Conservation (phyloP, 2,888 invertebrate species). For the Coelinius sp. region DNA sequence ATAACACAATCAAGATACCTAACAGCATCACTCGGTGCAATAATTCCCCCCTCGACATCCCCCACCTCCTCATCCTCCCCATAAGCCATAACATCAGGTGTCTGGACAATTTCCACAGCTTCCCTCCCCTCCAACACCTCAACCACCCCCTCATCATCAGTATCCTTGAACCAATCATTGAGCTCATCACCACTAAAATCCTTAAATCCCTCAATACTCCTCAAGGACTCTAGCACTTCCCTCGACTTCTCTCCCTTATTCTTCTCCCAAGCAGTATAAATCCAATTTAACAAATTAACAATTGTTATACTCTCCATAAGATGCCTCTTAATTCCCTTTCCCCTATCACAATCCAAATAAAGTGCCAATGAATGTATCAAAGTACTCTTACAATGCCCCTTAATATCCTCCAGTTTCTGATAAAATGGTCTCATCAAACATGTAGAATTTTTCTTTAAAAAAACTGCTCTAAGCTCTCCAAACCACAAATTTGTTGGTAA, state of each 20-base stretch:
- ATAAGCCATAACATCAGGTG: background rate
- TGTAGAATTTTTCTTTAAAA: background rate
- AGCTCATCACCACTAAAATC: background rate
- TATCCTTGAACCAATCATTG: background rate
- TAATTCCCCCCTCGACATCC: background rate
- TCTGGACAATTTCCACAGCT: background rate
- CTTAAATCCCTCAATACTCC: background rate
- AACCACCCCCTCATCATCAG: background rate
- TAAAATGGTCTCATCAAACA: constrained; percentile 2
- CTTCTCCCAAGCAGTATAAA: constrained; percentile 2
- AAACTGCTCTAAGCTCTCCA: background rate
- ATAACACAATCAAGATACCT: constrained; percentile 3
- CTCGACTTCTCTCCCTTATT: background rate
- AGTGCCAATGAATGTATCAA: background rate
- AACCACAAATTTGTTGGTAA: background rate
- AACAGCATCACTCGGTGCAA: background rate
- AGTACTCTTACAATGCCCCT: background rate
- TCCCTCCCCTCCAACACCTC: background rate
- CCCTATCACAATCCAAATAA: background rate
- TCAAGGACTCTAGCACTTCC: background rate
- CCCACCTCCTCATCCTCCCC: background rate
- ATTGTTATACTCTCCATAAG: background rate
- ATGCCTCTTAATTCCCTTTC: background rate
- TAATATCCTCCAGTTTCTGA: background rate
- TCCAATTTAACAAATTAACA: background rate